Evolutionary conservation across 2,888 invertebrate genomes (phyloP).

Genomic region (Bombylius discolor): DNA sequence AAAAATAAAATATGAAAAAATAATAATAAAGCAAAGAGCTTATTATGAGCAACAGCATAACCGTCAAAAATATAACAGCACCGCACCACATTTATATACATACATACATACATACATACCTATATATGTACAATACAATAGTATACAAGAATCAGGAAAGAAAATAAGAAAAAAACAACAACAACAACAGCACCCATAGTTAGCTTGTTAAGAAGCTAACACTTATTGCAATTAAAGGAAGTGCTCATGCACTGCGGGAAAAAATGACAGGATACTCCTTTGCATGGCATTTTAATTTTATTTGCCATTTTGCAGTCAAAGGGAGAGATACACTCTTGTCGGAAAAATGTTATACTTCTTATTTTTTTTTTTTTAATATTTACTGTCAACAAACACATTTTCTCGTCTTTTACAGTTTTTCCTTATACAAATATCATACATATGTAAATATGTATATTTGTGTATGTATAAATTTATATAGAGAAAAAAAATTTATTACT

Average conservation of each 20-base stretch:
- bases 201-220: not conserved
- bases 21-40: too few relatives aligned
- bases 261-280: constrained; percentile 6
- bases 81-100: not conserved
- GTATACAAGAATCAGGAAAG: too few relatives aligned
- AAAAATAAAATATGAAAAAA: too few relatives aligned
- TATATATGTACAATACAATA: not conserved
- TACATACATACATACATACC: not conserved
- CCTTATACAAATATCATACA: not conserved
- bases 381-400: constrained; percentile 3
- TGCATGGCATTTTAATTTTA: constrained; percentile 11
- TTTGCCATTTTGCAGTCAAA: constrained; percentile 10
- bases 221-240: constrained; percentile 11
- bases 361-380: constrained; percentile 5
- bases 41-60: too few relatives aligned
- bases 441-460: too few relatives aligned
- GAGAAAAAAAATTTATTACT: too few relatives aligned
- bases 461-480: too few relatives aligned
- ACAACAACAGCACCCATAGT: not conserved
- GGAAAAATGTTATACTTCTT: not conserved
- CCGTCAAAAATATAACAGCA: too few relatives aligned
- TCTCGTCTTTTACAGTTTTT: not conserved
- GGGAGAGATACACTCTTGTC: not conserved
- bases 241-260: constrained; percentile 5
- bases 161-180: not conserved